Conservation (phyloP, 2,797 vertebrate genomes). For the Onychomys torridus region DNA sequence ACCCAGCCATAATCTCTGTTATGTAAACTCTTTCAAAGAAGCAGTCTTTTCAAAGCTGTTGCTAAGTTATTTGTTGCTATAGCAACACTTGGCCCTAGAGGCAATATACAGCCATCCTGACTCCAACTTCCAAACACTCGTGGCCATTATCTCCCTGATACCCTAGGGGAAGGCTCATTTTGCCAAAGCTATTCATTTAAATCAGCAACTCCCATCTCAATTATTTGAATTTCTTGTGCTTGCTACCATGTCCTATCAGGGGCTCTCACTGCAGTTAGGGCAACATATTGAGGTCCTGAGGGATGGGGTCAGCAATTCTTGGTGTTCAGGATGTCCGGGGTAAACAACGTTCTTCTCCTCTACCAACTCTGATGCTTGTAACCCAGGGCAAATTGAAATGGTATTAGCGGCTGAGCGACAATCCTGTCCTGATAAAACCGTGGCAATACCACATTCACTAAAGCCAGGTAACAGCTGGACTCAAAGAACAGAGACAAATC, state of each 20-base stretch:
- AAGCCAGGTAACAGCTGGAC: neutral
- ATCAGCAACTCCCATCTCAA: conserved; percentile 51
- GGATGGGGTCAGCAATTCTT: neutral
- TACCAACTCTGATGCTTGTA: neutral
- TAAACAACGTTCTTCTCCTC: neutral
- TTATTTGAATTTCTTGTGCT: neutral
- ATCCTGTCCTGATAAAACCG: neutral
- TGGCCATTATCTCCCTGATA: conserved; percentile 9
- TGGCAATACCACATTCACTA: neutral
- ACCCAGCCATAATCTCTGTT: conserved; percentile 57
- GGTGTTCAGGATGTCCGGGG: neutral
- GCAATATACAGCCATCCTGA: conserved; percentile 31
- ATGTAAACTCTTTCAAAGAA: conserved; percentile 75
- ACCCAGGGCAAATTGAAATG: neutral
- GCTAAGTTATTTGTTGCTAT: conserved; percentile 74
- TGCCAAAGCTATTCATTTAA: conserved; percentile 64
- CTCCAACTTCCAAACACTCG: conserved; percentile 34
- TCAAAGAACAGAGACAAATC: neutral
- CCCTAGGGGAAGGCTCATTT: conserved; percentile 2
- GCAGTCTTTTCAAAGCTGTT: conserved; percentile 30
- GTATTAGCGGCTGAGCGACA: neutral
- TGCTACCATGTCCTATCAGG: neutral
- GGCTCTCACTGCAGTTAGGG: neutral
- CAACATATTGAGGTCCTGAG: neutral
- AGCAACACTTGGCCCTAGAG: conserved; percentile 57